These are phyloP conservation scores for Phoxinus dragarum DNA, from an alignment of 2,797 vertebrate genomes.

Conservation along the genomic window DNA sequence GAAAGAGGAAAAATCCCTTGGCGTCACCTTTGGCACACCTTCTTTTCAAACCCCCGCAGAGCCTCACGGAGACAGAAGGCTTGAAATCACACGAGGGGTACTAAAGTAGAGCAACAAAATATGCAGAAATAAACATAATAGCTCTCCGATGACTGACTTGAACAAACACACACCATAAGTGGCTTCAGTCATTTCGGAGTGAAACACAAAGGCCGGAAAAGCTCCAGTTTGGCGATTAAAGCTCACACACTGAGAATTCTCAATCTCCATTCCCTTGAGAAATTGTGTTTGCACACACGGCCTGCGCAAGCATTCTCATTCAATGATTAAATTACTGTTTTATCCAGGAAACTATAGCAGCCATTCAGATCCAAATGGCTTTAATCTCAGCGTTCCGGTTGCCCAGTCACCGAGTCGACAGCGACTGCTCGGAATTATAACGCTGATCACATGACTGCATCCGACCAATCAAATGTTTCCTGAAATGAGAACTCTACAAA, in stretches of 20 bases:
- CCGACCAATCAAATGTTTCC: slow-evolving; percentile 65
- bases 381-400: slow-evolving; percentile 32
- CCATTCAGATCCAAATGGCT: slow-evolving; percentile 52
- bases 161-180: slow-evolving; percentile 70
- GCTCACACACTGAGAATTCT: slow-evolving; percentile 54
- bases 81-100: slow-evolving; percentile 25
- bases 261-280: slow-evolving; percentile 55
- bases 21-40: slow-evolving; percentile 48
- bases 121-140: slow-evolving; percentile 64
- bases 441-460: slow-evolving; percentile 59
- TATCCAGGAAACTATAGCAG: slow-evolving; percentile 47
- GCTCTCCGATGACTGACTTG: slow-evolving; percentile 70
- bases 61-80: slow-evolving; percentile 27
- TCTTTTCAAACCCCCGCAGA: slow-evolving; percentile 26
- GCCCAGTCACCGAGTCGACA: slow-evolving; percentile 43
- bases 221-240: slow-evolving; percentile 53
- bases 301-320: slow-evolving; percentile 53
- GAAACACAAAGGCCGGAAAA: slow-evolving; percentile 57
- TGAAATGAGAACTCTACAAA: slow-evolving; percentile 77
- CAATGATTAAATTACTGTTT: slow-evolving; percentile 62
- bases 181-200: slow-evolving; percentile 50
- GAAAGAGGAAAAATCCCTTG: slow-evolving; percentile 57
- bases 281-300: slow-evolving; percentile 60
- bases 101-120: slow-evolving; percentile 49
- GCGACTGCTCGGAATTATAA: slow-evolving; percentile 23